These are phyloP conservation scores for Melinopterus prodromus DNA, from an alignment of 2,888 invertebrate genomes.

Conservation along the genomic window DNA sequence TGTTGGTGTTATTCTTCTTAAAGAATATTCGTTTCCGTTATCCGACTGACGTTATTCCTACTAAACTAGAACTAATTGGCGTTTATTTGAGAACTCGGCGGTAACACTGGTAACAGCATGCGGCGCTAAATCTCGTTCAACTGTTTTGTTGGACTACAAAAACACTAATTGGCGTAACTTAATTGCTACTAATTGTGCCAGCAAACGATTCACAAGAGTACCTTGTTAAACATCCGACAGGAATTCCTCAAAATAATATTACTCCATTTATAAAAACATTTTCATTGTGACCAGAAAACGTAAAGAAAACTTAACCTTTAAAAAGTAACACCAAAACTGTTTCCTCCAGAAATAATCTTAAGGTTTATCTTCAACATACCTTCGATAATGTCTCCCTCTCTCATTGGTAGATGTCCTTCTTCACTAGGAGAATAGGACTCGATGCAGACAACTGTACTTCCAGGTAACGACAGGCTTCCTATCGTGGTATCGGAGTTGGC, in stretches of 20 bases:
- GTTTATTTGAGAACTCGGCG: neutral
- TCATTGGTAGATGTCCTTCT: slow-evolving; percentile 81
- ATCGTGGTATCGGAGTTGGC: slow-evolving; percentile 86
- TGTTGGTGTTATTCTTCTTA: neutral
- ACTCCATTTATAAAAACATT: no score
- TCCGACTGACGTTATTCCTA: neutral
- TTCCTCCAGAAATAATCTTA: no score
- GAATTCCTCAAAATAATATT: no score
- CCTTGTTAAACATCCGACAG: no score
- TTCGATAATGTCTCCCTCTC: slow-evolving; percentile 91
- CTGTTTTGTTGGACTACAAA: neutral
- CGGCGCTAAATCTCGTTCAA: neutral
- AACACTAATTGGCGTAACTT: neutral
- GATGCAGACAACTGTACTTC: slow-evolving; percentile 86
- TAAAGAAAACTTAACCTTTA: no score
- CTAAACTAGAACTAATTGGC: neutral
- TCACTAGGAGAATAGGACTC: slow-evolving; percentile 79
- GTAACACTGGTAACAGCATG: neutral
- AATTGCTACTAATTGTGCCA: neutral
- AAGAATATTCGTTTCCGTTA: neutral
- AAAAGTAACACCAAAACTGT: no score
- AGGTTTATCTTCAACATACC: slow-evolving; percentile 62
- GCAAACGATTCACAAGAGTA: no score
- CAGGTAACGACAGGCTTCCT: slow-evolving; percentile 79
- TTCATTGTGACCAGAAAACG: no score